These are phyloP conservation scores for Riparia riparia DNA, from an alignment of 2,113 vertebrate species.

Conservation along the genomic window DNA sequence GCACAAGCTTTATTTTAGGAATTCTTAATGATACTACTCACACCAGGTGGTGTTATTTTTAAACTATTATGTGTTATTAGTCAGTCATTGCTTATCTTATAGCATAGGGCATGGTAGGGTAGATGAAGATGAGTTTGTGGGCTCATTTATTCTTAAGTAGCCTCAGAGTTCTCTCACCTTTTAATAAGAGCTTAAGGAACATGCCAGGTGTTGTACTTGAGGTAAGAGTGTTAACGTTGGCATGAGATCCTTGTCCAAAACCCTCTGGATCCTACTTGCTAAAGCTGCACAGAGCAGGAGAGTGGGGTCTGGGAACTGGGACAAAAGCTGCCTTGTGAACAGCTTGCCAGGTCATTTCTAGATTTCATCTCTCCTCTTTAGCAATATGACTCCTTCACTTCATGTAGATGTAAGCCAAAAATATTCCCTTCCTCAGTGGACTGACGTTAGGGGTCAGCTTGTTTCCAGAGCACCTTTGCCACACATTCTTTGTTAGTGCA, in stretches of 20 bases:
- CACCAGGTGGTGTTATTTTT: not conserved
- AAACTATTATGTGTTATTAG: not conserved
- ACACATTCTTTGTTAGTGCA: not conserved
- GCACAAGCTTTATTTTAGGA: not conserved
- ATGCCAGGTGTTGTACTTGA: not conserved
- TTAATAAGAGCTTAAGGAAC: slow-evolving; percentile 40
- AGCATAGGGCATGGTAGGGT: no score
- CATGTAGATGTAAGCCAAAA: slow-evolving; percentile 1
- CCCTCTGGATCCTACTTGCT: not conserved
- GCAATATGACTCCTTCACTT: slow-evolving; percentile 22
- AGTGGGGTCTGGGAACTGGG: not conserved
- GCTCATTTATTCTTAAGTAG: slow-evolving; percentile 7
- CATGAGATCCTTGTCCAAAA: not conserved
- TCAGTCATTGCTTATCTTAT: not conserved
- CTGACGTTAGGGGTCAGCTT: not conserved
- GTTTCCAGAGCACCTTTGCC: slow-evolving; percentile 5
- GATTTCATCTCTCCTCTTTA: slow-evolving; percentile 26
- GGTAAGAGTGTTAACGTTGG: slow-evolving; percentile 16
- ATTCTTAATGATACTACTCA: not conserved
- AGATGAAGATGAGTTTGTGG: slow-evolving; percentile 14
- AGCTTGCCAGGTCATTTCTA: slow-evolving; percentile 28
- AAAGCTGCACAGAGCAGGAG: not conserved
- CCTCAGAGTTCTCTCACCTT: not conserved
- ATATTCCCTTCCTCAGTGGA: not conserved
- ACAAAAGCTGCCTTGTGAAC: not conserved